Base-by-base conservation (phyloP, 1,140 invertebrate genomes). In the Drosophila grimshawi region DNA sequence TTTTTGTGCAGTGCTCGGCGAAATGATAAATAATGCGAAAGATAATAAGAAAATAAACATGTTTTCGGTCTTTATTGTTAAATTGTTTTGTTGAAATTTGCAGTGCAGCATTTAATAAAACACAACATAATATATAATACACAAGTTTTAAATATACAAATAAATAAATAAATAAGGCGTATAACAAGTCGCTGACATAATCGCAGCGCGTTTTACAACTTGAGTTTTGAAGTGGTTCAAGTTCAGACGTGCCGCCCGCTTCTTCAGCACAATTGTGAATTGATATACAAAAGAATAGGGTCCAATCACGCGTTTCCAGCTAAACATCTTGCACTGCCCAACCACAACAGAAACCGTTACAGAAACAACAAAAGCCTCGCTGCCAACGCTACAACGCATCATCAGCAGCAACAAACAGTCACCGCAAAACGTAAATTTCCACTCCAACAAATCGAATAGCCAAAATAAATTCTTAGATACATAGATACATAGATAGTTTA, bases 181-280 rank as follows among this genome's bases (percentile, higher is more conserved):
- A 69, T 71, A 78, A 75, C 81, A 86, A 81, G 55, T 11, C 79
- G 82, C 82, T 86, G 81, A 86, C 81, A 86, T 86, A 86, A 86
- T 86, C 60, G 51, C 53, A 53, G 63, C 68, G 61, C 39, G 51
- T 56, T 77, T 48, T 65, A 78, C 63, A 43, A 75, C 49, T 72
- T 60, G 49, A 19, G 62, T 68, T 80, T 51, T 62, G 43, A 78
- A 65, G 57, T 78, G 75, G 59, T 81, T 78, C 83, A 89, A 88
- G 83, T 83, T 88, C 83, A 88, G 69, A 89, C 83, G 83, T 88
- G 85, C 85, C 80, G 83, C 68, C 66, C 52, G 41, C 76, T 32
- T 33, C 76, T 32, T 33, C 72, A 61, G 49, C 61, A 56, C 67
- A 55, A 81, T 88, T 86, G 82, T 86, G 83, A 65, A 82, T 82